These are phyloP conservation scores for Parazoanthus swiftii DNA, from an alignment of 92 coral and sea anemone genomes.

Conservation along the genomic window DNA sequence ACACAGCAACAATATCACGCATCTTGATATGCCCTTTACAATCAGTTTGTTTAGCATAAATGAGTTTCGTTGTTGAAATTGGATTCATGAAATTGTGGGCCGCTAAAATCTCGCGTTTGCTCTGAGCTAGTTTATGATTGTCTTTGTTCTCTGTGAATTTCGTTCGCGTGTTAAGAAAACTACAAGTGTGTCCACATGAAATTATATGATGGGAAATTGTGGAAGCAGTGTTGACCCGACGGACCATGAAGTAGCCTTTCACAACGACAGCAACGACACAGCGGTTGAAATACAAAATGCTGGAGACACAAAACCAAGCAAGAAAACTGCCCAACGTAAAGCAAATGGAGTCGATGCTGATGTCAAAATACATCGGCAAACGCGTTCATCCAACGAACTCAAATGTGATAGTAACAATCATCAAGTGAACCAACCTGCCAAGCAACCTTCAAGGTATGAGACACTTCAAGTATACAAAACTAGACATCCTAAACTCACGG, in stretches of 20 bases:
- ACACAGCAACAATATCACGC: not conserved
- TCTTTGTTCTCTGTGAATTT: not conserved
- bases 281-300: not conserved
- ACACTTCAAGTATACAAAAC: not conserved
- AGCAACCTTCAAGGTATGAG: constrained; percentile 5
- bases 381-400: not conserved
- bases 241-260: not conserved
- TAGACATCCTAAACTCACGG: not conserved
- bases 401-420: not conserved
- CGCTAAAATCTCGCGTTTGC: not conserved
- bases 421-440: not conserved
- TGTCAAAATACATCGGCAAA: not conserved
- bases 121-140: not conserved
- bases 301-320: not conserved
- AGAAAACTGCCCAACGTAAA: not conserved
- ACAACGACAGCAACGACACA: not conserved
- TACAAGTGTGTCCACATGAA: not conserved
- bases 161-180: not conserved
- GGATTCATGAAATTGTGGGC: too few species aligned
- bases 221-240: not conserved
- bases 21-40: not conserved
- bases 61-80: not conserved
- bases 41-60: not conserved
- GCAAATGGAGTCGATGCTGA: too few species aligned
- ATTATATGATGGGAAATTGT: not conserved